phyloP scores from a whole-genome alignment of 2,113 vertebrate species.

The Syngnathus floridae region DNA sequence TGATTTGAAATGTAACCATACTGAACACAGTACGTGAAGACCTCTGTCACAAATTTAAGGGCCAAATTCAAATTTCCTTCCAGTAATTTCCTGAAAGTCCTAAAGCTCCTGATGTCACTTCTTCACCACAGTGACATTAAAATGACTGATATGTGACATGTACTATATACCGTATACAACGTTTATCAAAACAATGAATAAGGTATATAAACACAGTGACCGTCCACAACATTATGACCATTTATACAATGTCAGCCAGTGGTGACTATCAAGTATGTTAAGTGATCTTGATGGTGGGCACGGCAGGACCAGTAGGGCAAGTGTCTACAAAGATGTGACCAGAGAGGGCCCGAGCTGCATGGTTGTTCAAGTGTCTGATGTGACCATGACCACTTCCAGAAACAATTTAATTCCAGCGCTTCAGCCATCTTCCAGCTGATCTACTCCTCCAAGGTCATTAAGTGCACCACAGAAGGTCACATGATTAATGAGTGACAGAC shows the following conservation, averaged over 20 bases:
- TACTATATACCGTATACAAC: too few relatives aligned
- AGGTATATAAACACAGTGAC: background rate
- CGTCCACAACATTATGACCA: background rate
- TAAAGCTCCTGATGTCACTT: background rate
- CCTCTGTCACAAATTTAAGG: background rate
- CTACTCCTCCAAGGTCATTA: slow-evolving; percentile 99
- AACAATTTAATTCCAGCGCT: slow-evolving; percentile 99
- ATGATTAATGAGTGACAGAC: slow-evolving; percentile 99
- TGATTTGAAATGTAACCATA: background rate
- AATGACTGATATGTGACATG: background rate
- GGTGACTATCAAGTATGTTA: background rate
- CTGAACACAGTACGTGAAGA: slow-evolving; percentile 1
- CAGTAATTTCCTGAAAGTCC: background rate
- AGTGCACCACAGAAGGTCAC: slow-evolving; percentile 95
- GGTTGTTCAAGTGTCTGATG: slow-evolving; percentile 92
- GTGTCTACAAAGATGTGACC: slow-evolving; percentile 24
- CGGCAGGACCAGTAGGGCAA: slow-evolving; percentile 10
- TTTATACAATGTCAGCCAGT: background rate
- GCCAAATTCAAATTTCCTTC: background rate
- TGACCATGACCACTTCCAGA: slow-evolving; percentile 98
- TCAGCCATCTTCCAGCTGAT: slow-evolving; percentile 97
- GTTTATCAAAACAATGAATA: background rate
- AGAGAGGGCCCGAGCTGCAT: slow-evolving; percentile 49
- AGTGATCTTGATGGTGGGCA: slow-evolving; percentile 4
- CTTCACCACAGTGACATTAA: background rate